Conservation (phyloP, 2,888 invertebrate genomes). For the Cosmia pyralina region DNA sequence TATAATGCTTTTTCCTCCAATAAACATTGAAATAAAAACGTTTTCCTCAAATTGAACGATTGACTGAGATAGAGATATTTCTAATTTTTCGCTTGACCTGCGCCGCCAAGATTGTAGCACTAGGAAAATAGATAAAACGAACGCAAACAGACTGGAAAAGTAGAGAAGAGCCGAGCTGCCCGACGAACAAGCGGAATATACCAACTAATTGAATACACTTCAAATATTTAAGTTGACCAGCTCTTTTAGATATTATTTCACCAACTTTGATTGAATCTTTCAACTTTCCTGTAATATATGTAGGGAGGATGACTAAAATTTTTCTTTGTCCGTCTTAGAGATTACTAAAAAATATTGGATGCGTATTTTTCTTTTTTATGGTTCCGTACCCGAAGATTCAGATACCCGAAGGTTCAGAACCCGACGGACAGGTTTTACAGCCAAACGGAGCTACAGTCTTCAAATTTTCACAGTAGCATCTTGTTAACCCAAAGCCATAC, state of each 20-base stretch:
- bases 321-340: too few species aligned
- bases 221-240: constrained; percentile 73
- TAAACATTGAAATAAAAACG: constrained; percentile 55
- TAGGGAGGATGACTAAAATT: too few species aligned
- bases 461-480: too few species aligned
- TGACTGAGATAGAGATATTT: constrained; percentile 83
- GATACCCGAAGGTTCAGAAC: too few species aligned
- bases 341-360: too few species aligned
- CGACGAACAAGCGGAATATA: constrained; percentile 70
- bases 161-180: constrained; percentile 71
- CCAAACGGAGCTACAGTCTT: too few species aligned
- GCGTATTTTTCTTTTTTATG: too few species aligned
- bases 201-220: constrained; percentile 74
- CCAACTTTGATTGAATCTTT: constrained; percentile 67
- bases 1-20: not conserved
- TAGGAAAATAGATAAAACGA: constrained; percentile 81
- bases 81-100: constrained; percentile 86
- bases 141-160: constrained; percentile 78
- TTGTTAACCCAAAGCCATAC: too few species aligned
- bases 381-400: too few species aligned
- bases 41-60: constrained; percentile 73
- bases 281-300: constrained; percentile 43
- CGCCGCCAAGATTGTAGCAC: constrained; percentile 75
- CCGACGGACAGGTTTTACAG: too few species aligned
- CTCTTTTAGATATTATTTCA: constrained; percentile 58